Evolutionary conservation across 2,888 invertebrate genomes (phyloP), one percentile per base, ranked within the genome.

Genomic region (Luperina nickerlii): DNA sequence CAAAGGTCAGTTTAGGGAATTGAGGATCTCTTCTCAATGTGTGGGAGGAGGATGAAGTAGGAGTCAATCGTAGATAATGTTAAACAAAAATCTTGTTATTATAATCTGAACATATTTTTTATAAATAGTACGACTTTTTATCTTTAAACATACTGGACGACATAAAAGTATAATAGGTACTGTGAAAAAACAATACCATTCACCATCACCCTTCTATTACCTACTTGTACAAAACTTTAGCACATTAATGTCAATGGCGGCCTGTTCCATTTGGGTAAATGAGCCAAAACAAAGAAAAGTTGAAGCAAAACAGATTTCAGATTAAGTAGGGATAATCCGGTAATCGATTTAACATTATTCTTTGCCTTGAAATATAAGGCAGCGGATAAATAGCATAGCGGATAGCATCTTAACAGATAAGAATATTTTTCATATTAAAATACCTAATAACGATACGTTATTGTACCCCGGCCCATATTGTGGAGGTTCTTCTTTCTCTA

Each of bases 201-300:
- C 32, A 51, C 51, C 51, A 32, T 54, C 0, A 18, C 24, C 5
- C 13, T 57, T 75, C 18, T 45, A 42, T 75, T 42, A 9, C 5
- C 5, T 42, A 24, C 74, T 74, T 57, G 48, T 51, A 66, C 32
- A 32, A 75, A 81, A 79, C 42, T 74, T 74, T 42, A 79, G 51
- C 60, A 60, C 60, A 60, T 81, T 45, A 81, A 81, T 18, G 74
- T 42, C 38, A 66, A 60, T 32, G 38, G 57, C 20, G 42, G 66
- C 66, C 45, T 42, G 60, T 67, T 67, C 60, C 42, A 74, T 74
- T 82, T 60, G 45, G 15, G 42, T 24, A 65, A 81, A 84, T 69
- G 68, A 79, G 11, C n/a, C 18, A 68, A 71, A 72, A 82, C 84
- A 84, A 84, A 74, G 74, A 54, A 66, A 82, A 70, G 38, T 70